Base-by-base conservation (phyloP, 2,113 vertebrate species). In the Catharus bicknelli region DNA sequence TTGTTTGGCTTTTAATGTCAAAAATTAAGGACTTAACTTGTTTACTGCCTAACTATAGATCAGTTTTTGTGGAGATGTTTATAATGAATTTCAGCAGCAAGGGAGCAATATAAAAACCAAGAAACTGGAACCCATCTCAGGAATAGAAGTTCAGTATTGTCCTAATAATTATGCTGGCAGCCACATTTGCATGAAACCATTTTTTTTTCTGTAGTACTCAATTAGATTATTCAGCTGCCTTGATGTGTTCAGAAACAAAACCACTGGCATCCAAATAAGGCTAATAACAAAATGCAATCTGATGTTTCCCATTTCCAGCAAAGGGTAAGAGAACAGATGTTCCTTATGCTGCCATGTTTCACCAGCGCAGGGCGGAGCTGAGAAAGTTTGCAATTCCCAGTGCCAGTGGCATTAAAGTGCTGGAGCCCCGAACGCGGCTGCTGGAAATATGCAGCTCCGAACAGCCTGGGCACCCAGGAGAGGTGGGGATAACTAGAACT, bases 231-330 rank as follows among this genome's bases (percentile, higher is more conserved):
- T 86, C 90, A 96, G 84, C 82, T 78, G 94, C 92, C 85, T 96
- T 95, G 92, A 95, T 94, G 95, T 94, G 94, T 94, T 96, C 93
- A 97, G 96, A 96, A 96, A 95, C 95, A 96, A 95, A 97, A 94
- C 94, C 92, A 92, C 93, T 95, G 96, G 95, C 95, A 96, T 97
- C 96, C 94, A 96, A 96, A 96, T 95, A 94, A 95, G 91, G 90
- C 90, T 96, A 96, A 95, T 96, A 96, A 91, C 95, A 95, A 94
- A 93, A 95, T 93, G 92, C 94, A 95, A 62, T 93, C 91, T 79
- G 86, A 93, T 94, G 90, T 57, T 95, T 95, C 94, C 86, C 96
- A 95, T 97, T 96, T 96, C 84, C 91, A 97, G 93, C 94, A 92
- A 92, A 94, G 95, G 90, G 87, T 86, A 95, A 86, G 92, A 73